Percentiles rank a stretch among this genome's conserved stretches.
These are phyloP conservation scores for Bucco capensis DNA, from an alignment of 2,113 vertebrate genomes.

Conservation along the genomic window DNA sequence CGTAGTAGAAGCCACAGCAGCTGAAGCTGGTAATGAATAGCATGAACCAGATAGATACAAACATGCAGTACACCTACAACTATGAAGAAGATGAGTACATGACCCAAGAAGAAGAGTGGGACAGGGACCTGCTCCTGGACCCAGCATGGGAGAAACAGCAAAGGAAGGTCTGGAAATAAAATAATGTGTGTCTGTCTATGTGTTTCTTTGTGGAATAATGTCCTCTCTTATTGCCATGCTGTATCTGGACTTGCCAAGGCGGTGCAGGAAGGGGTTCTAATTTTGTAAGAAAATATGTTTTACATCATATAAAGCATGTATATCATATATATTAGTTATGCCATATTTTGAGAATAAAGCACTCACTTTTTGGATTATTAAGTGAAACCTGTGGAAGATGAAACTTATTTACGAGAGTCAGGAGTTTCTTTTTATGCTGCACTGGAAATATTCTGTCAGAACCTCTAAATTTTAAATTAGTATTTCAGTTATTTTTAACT, in stretches of 20 bases:
- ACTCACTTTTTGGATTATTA: background rate
- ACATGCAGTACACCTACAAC: constrained; percentile 80
- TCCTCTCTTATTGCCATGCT: background rate
- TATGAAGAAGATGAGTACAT: constrained; percentile 81
- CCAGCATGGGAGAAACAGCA: constrained; percentile 86
- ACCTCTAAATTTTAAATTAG: background rate
- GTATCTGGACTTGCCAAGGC: background rate
- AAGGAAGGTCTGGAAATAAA: constrained; percentile 76
- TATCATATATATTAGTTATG: background rate
- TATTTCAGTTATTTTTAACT: background rate
- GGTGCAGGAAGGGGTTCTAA: background rate
- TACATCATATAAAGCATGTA: background rate
- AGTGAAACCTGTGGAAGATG: background rate
- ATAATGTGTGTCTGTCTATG: background rate
- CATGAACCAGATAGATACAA: constrained; percentile 80
- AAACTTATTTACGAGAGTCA: background rate
- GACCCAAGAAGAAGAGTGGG: constrained; percentile 85
- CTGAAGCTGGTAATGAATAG: constrained; percentile 41
- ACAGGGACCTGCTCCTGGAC: constrained; percentile 83
- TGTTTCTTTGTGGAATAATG: background rate
- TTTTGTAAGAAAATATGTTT: background rate
- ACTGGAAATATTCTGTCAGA: background rate
- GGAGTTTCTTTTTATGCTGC: background rate
- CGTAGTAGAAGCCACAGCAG: background rate
- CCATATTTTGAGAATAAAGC: background rate